phyloP scores from a whole-genome alignment of 2,888 invertebrate genomes.

The Eilema griseolum region DNA sequence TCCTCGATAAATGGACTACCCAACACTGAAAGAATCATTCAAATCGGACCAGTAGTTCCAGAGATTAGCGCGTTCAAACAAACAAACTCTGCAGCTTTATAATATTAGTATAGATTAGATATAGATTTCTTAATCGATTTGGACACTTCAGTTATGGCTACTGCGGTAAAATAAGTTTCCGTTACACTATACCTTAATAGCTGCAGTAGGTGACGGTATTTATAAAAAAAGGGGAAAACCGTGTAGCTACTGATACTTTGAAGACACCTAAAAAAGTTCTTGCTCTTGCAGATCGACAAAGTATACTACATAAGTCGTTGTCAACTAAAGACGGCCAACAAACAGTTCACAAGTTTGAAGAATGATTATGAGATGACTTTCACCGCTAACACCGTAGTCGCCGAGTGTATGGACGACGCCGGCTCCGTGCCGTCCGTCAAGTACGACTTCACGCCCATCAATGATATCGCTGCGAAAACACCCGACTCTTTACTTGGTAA shows the following conservation, averaged over 20 bases:
- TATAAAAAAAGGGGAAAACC: no score
- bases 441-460: constrained; percentile 93
- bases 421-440: constrained; percentile 91
- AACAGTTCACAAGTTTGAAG: constrained; percentile 92
- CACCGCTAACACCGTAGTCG: constrained; percentile 90
- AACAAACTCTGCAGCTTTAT: no score
- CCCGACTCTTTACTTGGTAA: constrained; percentile 91
- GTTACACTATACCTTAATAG: no score
- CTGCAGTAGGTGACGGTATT: no score
- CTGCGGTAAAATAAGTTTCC: no score
- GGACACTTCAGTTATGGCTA: no score
- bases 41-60: no score
- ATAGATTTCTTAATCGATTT: no score
- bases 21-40: no score
- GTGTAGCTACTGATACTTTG: not conserved
- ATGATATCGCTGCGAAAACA: constrained; percentile 89
- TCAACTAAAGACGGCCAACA: constrained; percentile 97
- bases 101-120: no score
- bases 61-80: no score
- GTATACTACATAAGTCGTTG: constrained; percentile 96
- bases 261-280: not conserved
- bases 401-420: constrained; percentile 86
- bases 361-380: constrained; percentile 99
- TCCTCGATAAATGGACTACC: no score
- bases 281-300: constrained; percentile 88